These are phyloP conservation scores for Hyposmocoma kahamanoa DNA, from an alignment of 1,140 invertebrate species.

Conservation along the genomic window DNA sequence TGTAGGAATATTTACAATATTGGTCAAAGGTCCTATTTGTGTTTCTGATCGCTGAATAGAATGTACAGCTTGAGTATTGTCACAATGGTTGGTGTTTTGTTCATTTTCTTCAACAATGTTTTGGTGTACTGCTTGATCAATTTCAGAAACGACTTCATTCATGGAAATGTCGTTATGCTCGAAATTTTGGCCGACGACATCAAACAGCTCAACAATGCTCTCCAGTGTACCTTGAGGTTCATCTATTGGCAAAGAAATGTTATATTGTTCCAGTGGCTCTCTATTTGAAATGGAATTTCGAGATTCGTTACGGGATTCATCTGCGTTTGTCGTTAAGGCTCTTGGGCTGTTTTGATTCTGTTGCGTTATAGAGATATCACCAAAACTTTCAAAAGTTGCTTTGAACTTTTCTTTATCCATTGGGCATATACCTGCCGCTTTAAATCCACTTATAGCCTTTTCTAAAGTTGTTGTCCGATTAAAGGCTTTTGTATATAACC, in stretches of 20 bases:
- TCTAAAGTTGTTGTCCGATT: neutral
- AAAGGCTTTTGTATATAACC: neutral
- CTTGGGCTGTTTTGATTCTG: neutral
- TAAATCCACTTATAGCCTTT: neutral
- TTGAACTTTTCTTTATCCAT: neutral
- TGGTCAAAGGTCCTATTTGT: conserved; percentile 12
- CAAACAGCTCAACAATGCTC: too few species aligned
- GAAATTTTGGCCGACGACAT: too few species aligned
- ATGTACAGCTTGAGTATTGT: conserved; percentile 11
- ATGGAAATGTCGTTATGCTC: too few species aligned
- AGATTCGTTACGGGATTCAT: neutral
- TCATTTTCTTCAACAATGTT: too few species aligned
- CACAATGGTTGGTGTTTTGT: neutral
- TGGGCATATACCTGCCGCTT: neutral
- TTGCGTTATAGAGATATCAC: neutral
- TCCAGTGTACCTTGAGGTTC: too few species aligned
- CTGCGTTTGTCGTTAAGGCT: neutral
- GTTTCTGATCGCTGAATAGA: conserved; percentile 9
- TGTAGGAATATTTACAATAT: conserved; percentile 9
- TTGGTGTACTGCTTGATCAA: too few species aligned
- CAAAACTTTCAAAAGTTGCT: neutral
- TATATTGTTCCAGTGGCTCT: too few species aligned
- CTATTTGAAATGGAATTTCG: too few species aligned
- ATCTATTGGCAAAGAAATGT: too few species aligned
- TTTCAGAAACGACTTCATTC: too few species aligned